These are phyloP conservation scores for Yponomeuta cagnagella DNA, from an alignment of 2,888 invertebrate species.

Conservation along the genomic window DNA sequence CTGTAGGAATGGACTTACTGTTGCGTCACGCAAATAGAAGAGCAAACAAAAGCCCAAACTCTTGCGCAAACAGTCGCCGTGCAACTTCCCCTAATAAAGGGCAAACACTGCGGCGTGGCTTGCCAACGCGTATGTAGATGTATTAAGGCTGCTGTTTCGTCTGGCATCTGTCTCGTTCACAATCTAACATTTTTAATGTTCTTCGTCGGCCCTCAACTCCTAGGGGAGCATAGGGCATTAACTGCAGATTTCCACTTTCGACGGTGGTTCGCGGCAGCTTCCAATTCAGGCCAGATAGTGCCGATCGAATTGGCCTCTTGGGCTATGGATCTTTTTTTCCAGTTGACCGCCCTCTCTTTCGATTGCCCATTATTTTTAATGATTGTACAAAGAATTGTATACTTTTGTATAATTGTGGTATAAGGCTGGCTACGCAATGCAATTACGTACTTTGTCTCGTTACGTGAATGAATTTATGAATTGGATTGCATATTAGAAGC, in stretches of 20 bases:
- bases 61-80: conserved; percentile 51
- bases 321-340: too few relatives aligned
- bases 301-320: not conserved
- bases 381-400: too few relatives aligned
- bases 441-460: too few relatives aligned
- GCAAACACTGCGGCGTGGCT: conserved; percentile 56
- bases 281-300: conserved; percentile 27
- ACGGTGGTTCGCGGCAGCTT: conserved; percentile 30
- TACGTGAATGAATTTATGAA: too few relatives aligned
- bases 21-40: conserved; percentile 13
- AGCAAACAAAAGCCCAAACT: conserved; percentile 49
- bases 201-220: too few relatives aligned
- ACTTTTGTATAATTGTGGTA: too few relatives aligned
- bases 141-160: conserved; percentile 16
- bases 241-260: conserved; percentile 6
- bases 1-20: too few relatives aligned
- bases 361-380: too few relatives aligned
- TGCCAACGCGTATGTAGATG: conserved; percentile 21
- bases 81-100: conserved; percentile 63
- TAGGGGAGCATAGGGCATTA: not conserved
- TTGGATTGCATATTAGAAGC: too few relatives aligned
- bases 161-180: conserved; percentile 9
- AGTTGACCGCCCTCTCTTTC: too few relatives aligned
- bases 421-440: too few relatives aligned
- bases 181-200: too few relatives aligned